A percentile compares a stretch with the other conserved stretches of the same genome.
These are phyloP conservation scores for Lepus americanus DNA, from an alignment of 2,113 vertebrate genomes.

Conservation along the genomic window DNA sequence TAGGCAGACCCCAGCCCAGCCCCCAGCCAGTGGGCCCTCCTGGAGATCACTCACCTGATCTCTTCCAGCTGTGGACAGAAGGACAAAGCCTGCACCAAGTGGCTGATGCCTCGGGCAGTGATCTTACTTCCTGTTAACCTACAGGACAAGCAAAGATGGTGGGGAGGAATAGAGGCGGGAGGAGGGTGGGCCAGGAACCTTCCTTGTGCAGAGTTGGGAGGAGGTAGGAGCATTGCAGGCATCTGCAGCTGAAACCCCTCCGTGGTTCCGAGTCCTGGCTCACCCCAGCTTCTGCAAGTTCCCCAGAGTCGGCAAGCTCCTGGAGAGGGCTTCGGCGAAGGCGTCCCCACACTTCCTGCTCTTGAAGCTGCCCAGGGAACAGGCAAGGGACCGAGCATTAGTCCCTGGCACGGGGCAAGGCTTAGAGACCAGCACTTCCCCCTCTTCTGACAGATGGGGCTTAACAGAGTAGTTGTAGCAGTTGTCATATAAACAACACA, in stretches of 20 bases:
- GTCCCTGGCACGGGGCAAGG: not conserved
- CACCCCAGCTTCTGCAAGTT: slow-evolving; percentile 91
- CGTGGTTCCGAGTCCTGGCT: slow-evolving; percentile 78
- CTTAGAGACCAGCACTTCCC: not conserved
- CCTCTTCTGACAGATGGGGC: not conserved
- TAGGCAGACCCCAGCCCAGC: not conserved
- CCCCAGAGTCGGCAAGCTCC: slow-evolving; percentile 86
- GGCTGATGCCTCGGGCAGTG: slow-evolving; percentile 87
- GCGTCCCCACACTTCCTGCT: slow-evolving; percentile 91
- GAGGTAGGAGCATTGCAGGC: not conserved
- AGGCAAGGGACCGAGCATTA: not conserved
- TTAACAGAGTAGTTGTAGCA: not conserved
- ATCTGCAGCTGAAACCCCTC: not conserved
- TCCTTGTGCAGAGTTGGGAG: not conserved
- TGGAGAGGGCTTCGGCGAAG: slow-evolving; percentile 92
- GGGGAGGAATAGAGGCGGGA: not conserved
- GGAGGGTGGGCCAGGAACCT: no score
- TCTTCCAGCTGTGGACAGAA: slow-evolving; percentile 90
- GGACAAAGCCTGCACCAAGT: slow-evolving; percentile 87
- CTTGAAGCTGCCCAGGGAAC: slow-evolving; percentile 89
- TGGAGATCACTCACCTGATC: slow-evolving; percentile 89
- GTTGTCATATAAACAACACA: not conserved
- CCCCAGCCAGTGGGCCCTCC: not conserved
- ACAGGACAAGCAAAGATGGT: slow-evolving; percentile 32
- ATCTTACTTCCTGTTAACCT: slow-evolving; percentile 90